Evolutionary conservation across 2,113 vertebrate species (phyloP).

Genomic region (Channa argus): DNA sequence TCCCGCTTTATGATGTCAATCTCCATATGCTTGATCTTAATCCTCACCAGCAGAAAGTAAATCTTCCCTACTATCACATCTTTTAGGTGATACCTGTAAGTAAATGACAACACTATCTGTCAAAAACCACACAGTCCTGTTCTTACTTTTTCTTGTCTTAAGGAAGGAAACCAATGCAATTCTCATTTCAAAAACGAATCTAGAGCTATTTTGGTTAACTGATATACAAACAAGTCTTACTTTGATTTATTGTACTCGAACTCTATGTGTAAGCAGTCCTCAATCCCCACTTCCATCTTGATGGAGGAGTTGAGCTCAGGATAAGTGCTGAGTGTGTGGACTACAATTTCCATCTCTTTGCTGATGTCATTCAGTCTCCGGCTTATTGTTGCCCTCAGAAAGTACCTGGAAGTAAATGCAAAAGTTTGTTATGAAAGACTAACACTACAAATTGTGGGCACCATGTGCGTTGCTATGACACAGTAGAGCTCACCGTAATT

Average conservation of each 20-base stretch:
- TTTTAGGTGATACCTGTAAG: slow-evolving; percentile 90
- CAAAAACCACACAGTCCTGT: background rate
- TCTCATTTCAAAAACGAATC: background rate
- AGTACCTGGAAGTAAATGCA: slow-evolving; percentile 84
- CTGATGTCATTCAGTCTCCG: slow-evolving; percentile 91
- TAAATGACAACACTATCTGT: background rate
- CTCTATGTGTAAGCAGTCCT: slow-evolving; percentile 97
- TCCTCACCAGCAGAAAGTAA: slow-evolving; percentile 93
- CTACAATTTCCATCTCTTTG: slow-evolving; percentile 95
- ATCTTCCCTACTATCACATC: slow-evolving; percentile 97
- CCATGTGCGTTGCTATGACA: background rate
- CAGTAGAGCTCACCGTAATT: slow-evolving; percentile 86
- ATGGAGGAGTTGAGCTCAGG: slow-evolving; percentile 97
- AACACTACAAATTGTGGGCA: no score
- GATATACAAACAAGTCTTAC: slow-evolving; percentile 76
- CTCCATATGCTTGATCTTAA: slow-evolving; percentile 96
- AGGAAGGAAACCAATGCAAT: background rate
- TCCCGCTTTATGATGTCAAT: slow-evolving; percentile 95
- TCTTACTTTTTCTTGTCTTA: background rate
- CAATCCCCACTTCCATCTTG: slow-evolving; percentile 98
- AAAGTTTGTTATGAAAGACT: background rate
- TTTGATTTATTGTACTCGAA: slow-evolving; percentile 99
- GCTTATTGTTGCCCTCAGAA: slow-evolving; percentile 92
- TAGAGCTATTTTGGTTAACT: background rate
- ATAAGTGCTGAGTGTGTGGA: slow-evolving; percentile 93